phyloP scores from a whole-genome alignment of 2,888 invertebrate species.

The Hemistola chrysoprasaria region DNA sequence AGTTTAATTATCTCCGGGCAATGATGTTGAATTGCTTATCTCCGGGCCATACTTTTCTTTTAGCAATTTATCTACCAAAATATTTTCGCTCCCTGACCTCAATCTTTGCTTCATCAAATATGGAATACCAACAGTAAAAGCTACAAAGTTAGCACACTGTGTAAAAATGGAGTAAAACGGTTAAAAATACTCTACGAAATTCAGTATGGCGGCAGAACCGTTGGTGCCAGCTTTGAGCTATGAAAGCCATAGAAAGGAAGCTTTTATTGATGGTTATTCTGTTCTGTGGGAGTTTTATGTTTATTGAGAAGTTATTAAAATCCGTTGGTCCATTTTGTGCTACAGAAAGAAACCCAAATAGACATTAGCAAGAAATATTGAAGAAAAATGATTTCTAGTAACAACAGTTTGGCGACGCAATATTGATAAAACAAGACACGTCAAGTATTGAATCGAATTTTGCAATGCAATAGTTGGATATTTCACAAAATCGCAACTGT shows the following conservation, averaged over 20 bases:
- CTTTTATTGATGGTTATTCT: constrained; percentile 15
- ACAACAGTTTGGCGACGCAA: constrained; percentile 12
- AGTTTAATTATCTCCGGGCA: no score
- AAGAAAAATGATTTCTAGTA: constrained; percentile 9
- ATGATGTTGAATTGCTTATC: no score
- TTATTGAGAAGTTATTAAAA: no score
- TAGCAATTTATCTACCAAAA: constrained; percentile 30
- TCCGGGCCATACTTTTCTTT: no score
- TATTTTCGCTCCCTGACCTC: constrained; percentile 27
- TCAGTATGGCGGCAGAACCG: constrained; percentile 9
- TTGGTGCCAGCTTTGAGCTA: not conserved
- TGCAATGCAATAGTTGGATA: constrained; percentile 14
- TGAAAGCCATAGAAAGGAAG: constrained; percentile 23
- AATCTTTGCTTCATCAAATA: constrained; percentile 31
- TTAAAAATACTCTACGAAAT: constrained; percentile 4
- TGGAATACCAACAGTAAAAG: constrained; percentile 7
- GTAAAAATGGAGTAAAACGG: constrained; percentile 2
- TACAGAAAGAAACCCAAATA: no score
- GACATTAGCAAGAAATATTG: constrained; percentile 3
- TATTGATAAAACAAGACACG: constrained; percentile 20
- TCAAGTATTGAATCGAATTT: constrained; percentile 9
- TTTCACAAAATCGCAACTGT: constrained; percentile 14
- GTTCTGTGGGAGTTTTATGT: constrained; percentile 2
- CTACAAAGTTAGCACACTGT: constrained; percentile 12
- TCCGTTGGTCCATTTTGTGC: no score